Evolutionary conservation across 2,113 vertebrate species (phyloP), one percentile per base, ranked within the genome.

Genomic region (Corythoichthys intestinalis): DNA sequence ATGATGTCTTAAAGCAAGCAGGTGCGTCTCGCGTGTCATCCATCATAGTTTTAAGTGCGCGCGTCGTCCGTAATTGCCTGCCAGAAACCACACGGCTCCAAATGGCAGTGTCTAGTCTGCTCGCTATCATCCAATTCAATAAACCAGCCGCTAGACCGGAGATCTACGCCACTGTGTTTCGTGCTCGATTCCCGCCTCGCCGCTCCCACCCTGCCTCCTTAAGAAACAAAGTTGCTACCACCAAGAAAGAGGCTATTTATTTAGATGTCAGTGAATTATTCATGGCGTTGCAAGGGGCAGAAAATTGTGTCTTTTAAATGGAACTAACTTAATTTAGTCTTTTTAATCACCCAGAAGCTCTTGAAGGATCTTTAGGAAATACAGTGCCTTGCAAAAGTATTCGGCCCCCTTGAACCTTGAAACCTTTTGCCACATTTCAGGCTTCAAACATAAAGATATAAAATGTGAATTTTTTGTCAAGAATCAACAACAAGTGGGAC

Each of bases 271-370:
- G 13, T 62, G n/a, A 8, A 62, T 62, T 62, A 62, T 62, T 62
- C 39, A 46, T 62, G 17, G 58, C 15, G 35, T 8, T 11, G 59
- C 5, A 4, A 44, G 39, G 59, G 59, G 10, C 39, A 44, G 17
- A 20, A 44, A 20, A 60, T 60, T n/a, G 58, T 60, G 58, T 60
- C 20, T 39, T 60, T 39, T 60, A n/a, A 20, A 8, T 60, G 58
- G 39, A 44, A 44, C 59, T 12, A 20, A 41, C 59, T 28, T 56
- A 3, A 56, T 56, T 56, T 20, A 2, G 17, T n/a, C 17, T 53
- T 7, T 53, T 20, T 52, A 13, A 28, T 28, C 20, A 28, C 20
- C 20, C 20, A 28, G 20, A 28, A 28, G 20, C 20, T 28, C 20
- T 28, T 28, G 20, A 28, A 28, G 20, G 20, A 28, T 28, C 20